phyloP scores from a whole-genome alignment of 2,888 invertebrate genomes.

The Leptogaster cylindrica region DNA sequence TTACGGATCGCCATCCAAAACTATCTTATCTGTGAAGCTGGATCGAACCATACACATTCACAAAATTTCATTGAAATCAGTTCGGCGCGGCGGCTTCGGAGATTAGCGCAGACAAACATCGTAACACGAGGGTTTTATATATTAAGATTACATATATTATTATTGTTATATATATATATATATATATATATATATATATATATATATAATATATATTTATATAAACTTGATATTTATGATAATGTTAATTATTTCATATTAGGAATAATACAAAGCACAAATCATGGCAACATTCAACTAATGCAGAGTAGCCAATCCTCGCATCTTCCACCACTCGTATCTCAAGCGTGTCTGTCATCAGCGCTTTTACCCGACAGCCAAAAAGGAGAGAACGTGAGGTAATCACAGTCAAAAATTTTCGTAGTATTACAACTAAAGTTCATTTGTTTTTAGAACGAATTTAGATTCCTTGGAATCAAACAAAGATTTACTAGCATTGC shows the following conservation, averaged over 20 bases:
- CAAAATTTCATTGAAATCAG: no score
- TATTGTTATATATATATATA: no score
- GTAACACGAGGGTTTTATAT: no score
- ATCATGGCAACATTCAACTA: slow-evolving; percentile 47
- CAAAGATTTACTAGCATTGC: slow-evolving; percentile 71
- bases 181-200: no score
- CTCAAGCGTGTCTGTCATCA: slow-evolving; percentile 47
- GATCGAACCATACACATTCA: no score
- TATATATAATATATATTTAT: no score
- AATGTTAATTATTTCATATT: background rate
- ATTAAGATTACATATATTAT: no score
- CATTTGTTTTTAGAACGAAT: slow-evolving; percentile 54
- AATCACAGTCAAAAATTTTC: background rate
- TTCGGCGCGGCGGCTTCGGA: no score
- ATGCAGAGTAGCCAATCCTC: slow-evolving; percentile 52
- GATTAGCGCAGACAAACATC: no score
- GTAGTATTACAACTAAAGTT: background rate
- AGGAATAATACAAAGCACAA: slow-evolving; percentile 33
- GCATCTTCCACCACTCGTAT: slow-evolving; percentile 47
- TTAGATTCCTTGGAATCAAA: slow-evolving; percentile 63
- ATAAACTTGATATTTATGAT: no score
- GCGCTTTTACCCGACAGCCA: slow-evolving; percentile 45
- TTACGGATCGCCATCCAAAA: no score
- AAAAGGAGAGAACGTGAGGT: slow-evolving; percentile 28
- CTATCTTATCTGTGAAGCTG: no score